These are phyloP conservation scores for Trinectes maculatus DNA, from an alignment of 2,113 vertebrate species.

Conservation along the genomic window DNA sequence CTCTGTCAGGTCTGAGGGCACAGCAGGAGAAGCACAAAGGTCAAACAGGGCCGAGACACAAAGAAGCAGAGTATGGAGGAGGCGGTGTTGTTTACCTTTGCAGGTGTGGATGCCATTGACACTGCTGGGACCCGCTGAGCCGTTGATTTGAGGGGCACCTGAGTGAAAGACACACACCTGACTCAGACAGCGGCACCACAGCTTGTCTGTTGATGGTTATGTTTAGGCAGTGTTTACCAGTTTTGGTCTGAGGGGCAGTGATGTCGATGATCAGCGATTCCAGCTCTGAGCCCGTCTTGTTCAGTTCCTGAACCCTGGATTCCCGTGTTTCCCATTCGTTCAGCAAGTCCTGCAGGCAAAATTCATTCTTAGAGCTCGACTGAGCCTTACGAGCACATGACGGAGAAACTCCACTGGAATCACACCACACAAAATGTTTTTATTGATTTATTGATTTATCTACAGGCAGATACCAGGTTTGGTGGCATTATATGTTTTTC, in stretches of 20 bases:
- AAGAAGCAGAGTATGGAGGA: too few relatives aligned
- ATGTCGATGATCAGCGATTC: slow-evolving; percentile 92
- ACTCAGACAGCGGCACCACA: slow-evolving; percentile 46
- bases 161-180: slow-evolving; percentile 67
- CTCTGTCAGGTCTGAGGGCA: slow-evolving; percentile 89
- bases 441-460: too few relatives aligned
- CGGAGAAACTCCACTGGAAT: too few relatives aligned
- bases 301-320: slow-evolving; percentile 87
- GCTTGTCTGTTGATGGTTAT: neutral
- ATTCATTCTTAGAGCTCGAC: too few relatives aligned
- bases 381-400: too few relatives aligned
- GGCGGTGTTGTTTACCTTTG: slow-evolving; percentile 87
- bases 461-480: neutral
- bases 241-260: slow-evolving; percentile 87
- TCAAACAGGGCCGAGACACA: neutral
- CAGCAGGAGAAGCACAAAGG: neutral
- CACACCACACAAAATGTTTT: too few relatives aligned
- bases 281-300: slow-evolving; percentile 87
- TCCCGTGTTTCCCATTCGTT: slow-evolving; percentile 88
- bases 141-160: slow-evolving; percentile 82
- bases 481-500: neutral
- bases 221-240: slow-evolving; percentile 67
- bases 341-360: slow-evolving; percentile 82
- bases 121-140: slow-evolving; percentile 85
- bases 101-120: slow-evolving; percentile 99